phyloP scores from a whole-genome alignment of 2,888 invertebrate species.

The Cotesia congregata region DNA sequence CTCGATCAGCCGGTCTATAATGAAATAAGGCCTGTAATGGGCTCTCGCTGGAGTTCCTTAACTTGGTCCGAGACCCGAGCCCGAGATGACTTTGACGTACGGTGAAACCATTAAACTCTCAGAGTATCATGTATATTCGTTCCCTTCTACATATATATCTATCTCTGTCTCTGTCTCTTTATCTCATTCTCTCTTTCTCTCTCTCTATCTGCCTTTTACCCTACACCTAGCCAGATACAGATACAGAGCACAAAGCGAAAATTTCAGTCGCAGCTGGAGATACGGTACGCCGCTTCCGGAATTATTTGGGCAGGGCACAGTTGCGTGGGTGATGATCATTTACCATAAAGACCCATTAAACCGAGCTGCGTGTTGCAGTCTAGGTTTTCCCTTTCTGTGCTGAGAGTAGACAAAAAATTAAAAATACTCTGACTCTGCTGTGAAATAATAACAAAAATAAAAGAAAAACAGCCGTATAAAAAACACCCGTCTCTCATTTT shows the following conservation, averaged over 20 bases:
- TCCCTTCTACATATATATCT: background rate
- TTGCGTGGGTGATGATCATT: constrained; percentile 14
- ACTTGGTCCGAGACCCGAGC: constrained; percentile 48
- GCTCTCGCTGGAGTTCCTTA: constrained; percentile 62
- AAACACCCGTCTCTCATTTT: background rate
- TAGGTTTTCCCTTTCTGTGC: background rate
- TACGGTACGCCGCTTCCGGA: background rate
- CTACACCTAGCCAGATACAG: too few species aligned
- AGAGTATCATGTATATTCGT: constrained; percentile 4
- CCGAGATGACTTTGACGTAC: constrained; percentile 46
- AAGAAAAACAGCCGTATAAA: background rate
- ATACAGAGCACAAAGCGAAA: background rate
- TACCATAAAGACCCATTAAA: background rate
- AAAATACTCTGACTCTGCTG: background rate
- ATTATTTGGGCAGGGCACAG: constrained; percentile 14
- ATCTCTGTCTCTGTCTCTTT: too few species aligned
- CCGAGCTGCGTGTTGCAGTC: background rate
- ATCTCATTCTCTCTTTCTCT: too few species aligned
- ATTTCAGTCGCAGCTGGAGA: constrained; percentile 5
- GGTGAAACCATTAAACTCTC: constrained; percentile 1
- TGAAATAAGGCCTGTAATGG: constrained; percentile 69
- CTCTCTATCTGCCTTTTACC: too few species aligned
- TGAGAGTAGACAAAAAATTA: background rate
- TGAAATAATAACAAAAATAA: constrained; percentile 12
- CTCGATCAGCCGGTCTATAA: constrained; percentile 59